Evolutionary conservation across 2,113 vertebrate species (phyloP).

Genomic region (Crotophaga sulcirostris): DNA sequence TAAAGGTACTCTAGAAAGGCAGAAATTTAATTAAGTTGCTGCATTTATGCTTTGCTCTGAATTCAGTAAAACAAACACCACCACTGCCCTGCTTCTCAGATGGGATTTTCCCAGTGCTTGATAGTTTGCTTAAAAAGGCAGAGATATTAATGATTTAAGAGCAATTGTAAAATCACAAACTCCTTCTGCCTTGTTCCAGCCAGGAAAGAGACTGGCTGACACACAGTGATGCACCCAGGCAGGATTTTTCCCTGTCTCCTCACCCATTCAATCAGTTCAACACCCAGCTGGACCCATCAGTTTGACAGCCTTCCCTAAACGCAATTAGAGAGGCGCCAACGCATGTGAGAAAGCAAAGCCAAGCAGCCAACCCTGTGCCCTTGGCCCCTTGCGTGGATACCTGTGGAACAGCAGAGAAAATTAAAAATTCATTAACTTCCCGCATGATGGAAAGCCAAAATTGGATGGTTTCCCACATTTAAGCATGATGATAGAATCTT

Average conservation of each 20-base stretch:
- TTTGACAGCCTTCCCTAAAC: background rate
- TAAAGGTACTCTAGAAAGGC: background rate
- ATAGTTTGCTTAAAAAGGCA: background rate
- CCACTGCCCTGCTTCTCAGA: background rate
- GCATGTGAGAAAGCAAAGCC: background rate
- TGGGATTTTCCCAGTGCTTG: background rate
- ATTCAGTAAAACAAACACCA: background rate
- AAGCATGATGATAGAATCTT: no score
- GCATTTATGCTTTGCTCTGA: background rate
- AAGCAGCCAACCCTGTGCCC: background rate
- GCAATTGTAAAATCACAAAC: background rate
- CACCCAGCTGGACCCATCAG: background rate
- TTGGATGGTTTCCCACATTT: background rate
- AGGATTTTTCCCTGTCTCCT: background rate
- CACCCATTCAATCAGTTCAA: accelerated
- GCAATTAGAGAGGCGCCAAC: accelerated
- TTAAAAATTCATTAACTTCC: background rate
- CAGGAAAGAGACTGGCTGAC: no score
- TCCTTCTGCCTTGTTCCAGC: background rate
- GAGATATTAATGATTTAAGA: background rate
- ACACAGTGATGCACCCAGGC: accelerated
- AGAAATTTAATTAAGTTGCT: background rate
- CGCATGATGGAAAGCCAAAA: background rate
- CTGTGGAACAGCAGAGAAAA: background rate
- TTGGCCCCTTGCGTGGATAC: background rate